Evolutionary conservation across 2,888 invertebrate genomes (phyloP).

Genomic region (Chouioia cunea): DNA sequence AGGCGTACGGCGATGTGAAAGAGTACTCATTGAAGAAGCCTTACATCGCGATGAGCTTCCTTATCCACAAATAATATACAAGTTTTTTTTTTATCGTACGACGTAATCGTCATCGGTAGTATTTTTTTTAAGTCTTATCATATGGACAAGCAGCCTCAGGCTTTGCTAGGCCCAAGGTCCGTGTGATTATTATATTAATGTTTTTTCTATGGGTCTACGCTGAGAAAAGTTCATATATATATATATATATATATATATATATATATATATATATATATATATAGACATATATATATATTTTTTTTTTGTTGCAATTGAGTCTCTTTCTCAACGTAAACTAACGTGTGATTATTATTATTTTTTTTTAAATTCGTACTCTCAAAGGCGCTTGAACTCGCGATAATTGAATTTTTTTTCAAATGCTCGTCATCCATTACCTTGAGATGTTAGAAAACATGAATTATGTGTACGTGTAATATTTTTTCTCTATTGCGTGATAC

Average conservation of each 20-base stretch:
- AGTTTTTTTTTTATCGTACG: constrained; percentile 59
- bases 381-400: constrained; percentile 40
- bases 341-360: constrained; percentile 6
- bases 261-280: too few relatives aligned
- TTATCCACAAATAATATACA: constrained; percentile 65
- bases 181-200: constrained; percentile 35
- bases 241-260: too few relatives aligned
- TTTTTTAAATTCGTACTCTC: constrained; percentile 28
- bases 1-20: constrained; percentile 60
- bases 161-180: constrained; percentile 54
- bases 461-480: constrained; percentile 11
- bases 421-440: too few relatives aligned
- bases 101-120: constrained; percentile 65
- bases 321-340: too few relatives aligned
- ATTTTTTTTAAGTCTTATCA: constrained; percentile 63
- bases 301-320: too few relatives aligned
- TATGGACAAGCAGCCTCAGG: constrained; percentile 67
- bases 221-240: too few relatives aligned
- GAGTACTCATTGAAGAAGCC: constrained; percentile 62
- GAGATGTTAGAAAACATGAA: constrained; percentile 28
- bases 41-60: constrained; percentile 54
- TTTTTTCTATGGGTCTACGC: neutral
- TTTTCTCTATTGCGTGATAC: neutral
- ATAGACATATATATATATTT: too few relatives aligned
- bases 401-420: neutral